These are phyloP conservation scores for Muscicapa adusta DNA, from an alignment of 2,113 vertebrate genomes.

Conservation along the genomic window DNA sequence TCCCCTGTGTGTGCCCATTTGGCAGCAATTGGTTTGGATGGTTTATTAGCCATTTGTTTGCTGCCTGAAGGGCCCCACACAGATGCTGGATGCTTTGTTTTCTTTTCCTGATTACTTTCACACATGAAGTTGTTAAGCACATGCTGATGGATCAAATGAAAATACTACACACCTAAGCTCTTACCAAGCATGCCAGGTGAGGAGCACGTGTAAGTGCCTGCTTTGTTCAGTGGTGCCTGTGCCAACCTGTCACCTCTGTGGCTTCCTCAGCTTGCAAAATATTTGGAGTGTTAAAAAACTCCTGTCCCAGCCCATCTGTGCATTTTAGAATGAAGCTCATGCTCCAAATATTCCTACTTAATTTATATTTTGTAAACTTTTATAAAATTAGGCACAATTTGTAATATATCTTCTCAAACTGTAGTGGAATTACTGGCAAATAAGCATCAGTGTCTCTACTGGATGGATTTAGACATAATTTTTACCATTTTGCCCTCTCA, in stretches of 20 bases:
- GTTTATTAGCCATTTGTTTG: conserved; percentile 17
- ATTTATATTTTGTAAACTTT: neutral
- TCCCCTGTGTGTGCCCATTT: neutral
- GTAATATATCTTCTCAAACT: neutral
- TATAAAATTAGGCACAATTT: neutral
- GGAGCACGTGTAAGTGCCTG: neutral
- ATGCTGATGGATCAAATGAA: neutral
- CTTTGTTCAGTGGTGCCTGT: neutral
- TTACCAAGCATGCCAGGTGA: neutral
- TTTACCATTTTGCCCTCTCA: neutral
- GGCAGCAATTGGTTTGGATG: neutral
- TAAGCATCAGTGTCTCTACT: neutral
- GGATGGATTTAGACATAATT: neutral
- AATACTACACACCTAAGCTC: neutral
- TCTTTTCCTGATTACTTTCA: neutral
- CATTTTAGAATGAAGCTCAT: neutral
- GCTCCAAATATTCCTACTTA: neutral
- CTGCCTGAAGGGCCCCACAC: neutral
- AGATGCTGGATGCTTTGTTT: neutral
- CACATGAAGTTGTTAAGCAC: neutral
- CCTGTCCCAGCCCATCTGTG: neutral
- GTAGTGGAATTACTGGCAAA: neutral
- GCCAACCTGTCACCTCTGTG: neutral
- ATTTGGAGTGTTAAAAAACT: neutral
- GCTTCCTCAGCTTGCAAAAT: neutral